A percentile compares a stretch with the other conserved stretches of the same genome.
These are phyloP conservation scores for Crossocerus cetratus DNA, from an alignment of 2,888 invertebrate species.

Conservation along the genomic window DNA sequence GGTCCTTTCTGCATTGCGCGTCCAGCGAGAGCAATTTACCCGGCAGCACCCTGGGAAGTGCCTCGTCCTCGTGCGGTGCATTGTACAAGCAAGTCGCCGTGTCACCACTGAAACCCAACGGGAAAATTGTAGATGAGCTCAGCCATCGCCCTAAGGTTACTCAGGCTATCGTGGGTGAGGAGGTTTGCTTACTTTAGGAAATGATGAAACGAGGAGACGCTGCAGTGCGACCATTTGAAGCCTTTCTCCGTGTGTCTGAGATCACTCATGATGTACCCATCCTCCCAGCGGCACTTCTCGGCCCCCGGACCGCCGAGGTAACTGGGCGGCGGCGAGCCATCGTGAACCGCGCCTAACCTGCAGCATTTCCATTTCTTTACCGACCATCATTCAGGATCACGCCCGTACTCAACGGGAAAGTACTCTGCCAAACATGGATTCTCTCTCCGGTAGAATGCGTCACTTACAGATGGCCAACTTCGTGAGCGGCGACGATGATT, in stretches of 20 bases:
- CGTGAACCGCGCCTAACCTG: constrained; percentile 96
- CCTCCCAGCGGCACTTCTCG: constrained; percentile 96
- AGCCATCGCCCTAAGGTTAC: not conserved
- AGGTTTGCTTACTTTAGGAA: constrained; percentile 88
- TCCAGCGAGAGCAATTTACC: constrained; percentile 93
- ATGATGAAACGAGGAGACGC: constrained; percentile 95
- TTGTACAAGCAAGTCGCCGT: constrained; percentile 96
- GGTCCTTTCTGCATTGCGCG: constrained; percentile 94
- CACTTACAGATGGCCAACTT: constrained; percentile 97
- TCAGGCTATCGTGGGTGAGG: not conserved
- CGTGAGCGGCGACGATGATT: constrained; percentile 96
- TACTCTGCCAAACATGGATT: too few relatives aligned
- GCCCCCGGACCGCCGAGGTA: constrained; percentile 96
- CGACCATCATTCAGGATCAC: too few relatives aligned
- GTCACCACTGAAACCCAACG: constrained; percentile 85
- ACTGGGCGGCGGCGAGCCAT: constrained; percentile 95
- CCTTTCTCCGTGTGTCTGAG: constrained; percentile 95
- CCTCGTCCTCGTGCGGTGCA: constrained; percentile 95
- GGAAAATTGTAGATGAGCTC: not conserved
- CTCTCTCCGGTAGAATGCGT: not conserved
- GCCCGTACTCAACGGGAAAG: too few relatives aligned
- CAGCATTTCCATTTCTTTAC: constrained; percentile 5
- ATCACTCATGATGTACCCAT: constrained; percentile 97
- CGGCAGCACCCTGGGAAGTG: constrained; percentile 91
- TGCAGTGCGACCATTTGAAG: constrained; percentile 96